These are phyloP conservation scores for Colostygia pectinataria DNA, from an alignment of 2,888 invertebrate genomes.

Conservation along the genomic window DNA sequence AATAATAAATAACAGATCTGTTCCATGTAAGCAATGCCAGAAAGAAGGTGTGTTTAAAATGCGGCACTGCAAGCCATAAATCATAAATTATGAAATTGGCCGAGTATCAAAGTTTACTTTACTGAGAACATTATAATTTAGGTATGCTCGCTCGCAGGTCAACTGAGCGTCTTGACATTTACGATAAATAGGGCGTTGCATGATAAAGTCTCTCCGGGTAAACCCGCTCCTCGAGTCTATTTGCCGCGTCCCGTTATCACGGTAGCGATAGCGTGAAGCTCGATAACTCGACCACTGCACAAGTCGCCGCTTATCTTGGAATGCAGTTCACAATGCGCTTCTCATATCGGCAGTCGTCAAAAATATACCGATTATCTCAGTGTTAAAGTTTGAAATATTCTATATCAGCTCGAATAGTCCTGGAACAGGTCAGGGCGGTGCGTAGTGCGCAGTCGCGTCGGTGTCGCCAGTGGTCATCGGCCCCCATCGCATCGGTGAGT, in stretches of 20 bases:
- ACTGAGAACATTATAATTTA: constrained; percentile 38
- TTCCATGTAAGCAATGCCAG: constrained; percentile 15
- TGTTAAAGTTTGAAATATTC: constrained; percentile 31
- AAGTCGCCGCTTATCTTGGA: constrained; percentile 64
- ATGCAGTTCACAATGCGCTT: constrained; percentile 64
- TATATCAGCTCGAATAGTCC: constrained; percentile 44
- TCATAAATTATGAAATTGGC: constrained; percentile 42
- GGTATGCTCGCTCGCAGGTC: constrained; percentile 30
- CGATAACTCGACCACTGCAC: constrained; percentile 64
- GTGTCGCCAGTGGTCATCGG: constrained; percentile 75
- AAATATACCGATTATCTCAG: constrained; percentile 41
- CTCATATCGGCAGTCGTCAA: constrained; percentile 58
- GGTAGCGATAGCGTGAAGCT: constrained; percentile 59
- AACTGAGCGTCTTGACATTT: constrained; percentile 36
- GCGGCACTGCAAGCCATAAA: constrained; percentile 19
- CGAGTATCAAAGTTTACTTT: constrained; percentile 42
- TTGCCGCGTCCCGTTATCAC: constrained; percentile 67
- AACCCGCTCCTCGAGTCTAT: constrained; percentile 56
- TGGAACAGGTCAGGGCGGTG: constrained; percentile 50
- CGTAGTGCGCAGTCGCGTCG: constrained; percentile 40
- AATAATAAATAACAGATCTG: constrained; percentile 4
- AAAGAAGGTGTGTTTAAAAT: constrained; percentile 24
- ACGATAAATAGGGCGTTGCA: constrained; percentile 55
- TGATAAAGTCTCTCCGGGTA: constrained; percentile 41
- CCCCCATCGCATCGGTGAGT: constrained; percentile 75